A percentile compares a stretch with the other conserved stretches of the same genome.
These are phyloP conservation scores for Acanthosepion lycidas DNA, from an alignment of 2,888 invertebrate genomes.

Conservation along the genomic window DNA sequence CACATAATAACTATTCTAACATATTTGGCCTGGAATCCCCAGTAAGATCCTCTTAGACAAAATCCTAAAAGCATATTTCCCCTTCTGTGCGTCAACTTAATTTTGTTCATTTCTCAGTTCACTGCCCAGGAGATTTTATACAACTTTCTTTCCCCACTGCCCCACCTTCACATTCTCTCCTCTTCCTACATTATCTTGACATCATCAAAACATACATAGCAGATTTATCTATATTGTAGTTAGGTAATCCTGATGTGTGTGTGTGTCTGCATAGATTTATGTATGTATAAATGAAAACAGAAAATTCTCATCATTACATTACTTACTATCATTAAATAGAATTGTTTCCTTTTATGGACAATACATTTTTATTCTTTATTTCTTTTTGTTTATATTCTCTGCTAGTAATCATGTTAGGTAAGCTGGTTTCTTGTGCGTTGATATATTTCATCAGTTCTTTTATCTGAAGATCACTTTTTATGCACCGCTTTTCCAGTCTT, in stretches of 20 bases:
- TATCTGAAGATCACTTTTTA: neutral
- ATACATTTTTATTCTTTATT: neutral
- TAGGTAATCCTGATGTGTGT: neutral
- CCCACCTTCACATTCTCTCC: neutral
- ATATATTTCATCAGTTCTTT: neutral
- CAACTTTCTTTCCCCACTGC: neutral
- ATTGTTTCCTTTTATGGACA: neutral
- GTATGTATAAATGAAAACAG: neutral
- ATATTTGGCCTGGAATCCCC: slow-evolving; percentile 33
- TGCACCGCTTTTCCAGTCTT: neutral
- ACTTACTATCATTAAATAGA: slow-evolving; percentile 8
- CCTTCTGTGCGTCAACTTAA: slow-evolving; percentile 33
- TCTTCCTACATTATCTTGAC: neutral
- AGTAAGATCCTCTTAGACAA: neutral
- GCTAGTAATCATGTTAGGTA: neutral
- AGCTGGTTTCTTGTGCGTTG: too few species aligned
- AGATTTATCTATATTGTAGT: slow-evolving; percentile 33
- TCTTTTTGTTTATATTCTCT: neutral
- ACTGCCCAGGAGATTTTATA: slow-evolving; percentile 21
- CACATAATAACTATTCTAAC: slow-evolving; percentile 16
- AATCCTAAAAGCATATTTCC: slow-evolving; percentile 23
- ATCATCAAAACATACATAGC: neutral
- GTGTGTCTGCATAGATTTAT: neutral
- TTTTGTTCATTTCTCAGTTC: slow-evolving; percentile 33
- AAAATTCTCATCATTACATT: neutral